Evolutionary conservation across 2,888 invertebrate species (phyloP).

Genomic region (Eilema caniola): DNA sequence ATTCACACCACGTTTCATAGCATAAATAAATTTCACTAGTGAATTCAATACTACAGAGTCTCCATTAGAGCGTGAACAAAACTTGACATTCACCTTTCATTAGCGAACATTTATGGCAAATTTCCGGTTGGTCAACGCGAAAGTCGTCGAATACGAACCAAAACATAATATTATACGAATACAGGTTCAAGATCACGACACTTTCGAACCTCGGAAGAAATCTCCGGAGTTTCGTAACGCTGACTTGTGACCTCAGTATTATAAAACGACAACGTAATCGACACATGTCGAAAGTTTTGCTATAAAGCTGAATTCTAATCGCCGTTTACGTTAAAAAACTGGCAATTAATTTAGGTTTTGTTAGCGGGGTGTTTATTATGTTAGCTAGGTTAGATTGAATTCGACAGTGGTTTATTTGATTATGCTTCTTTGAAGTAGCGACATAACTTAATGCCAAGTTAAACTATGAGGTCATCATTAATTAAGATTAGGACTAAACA

Average conservation of each 20-base stretch:
- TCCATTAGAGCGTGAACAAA: conserved; percentile 61
- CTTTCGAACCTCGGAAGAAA: conserved; percentile 71
- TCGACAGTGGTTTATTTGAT: background rate
- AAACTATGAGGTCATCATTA: no score
- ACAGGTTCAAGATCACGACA: conserved; percentile 75
- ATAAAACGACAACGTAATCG: conserved; percentile 60
- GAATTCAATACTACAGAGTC: conserved; percentile 46
- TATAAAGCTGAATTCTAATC: conserved; percentile 47
- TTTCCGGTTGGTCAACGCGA: conserved; percentile 76
- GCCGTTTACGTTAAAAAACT: conserved; percentile 47
- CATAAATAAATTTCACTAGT: conserved; percentile 53
- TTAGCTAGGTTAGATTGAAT: background rate
- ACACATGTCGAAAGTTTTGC: conserved; percentile 65
- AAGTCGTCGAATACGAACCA: conserved; percentile 59
- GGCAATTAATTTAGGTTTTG: background rate
- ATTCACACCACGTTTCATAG: conserved; percentile 34
- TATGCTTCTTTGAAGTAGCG: background rate
- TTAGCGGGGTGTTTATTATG: background rate
- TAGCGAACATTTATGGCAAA: conserved; percentile 61
- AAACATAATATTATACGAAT: conserved; percentile 37
- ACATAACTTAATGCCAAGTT: no score
- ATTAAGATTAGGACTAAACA: no score
- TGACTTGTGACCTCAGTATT: conserved; percentile 69
- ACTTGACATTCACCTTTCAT: conserved; percentile 82
- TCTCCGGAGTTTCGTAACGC: conserved; percentile 64